Evolutionary conservation across 2,113 vertebrate genomes (phyloP).

Genomic region (Apteryx owenii): DNA sequence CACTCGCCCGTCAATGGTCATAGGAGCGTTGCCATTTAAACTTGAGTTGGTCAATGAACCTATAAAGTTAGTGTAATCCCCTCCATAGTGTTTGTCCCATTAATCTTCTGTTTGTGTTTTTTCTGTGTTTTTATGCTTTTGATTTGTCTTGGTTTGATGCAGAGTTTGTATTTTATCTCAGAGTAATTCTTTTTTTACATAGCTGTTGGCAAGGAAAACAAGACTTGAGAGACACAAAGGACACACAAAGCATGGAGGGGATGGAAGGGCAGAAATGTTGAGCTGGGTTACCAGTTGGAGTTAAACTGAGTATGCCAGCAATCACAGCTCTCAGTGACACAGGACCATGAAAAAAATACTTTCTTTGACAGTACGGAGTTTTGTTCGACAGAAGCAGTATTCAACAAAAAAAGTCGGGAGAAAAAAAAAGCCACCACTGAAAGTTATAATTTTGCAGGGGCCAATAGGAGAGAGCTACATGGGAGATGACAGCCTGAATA

Average conservation of each 20-base stretch:
- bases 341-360: background rate
- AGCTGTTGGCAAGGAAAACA: background rate
- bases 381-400: background rate
- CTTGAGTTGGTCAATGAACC: background rate
- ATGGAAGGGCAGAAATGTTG: background rate
- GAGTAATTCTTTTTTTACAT: background rate
- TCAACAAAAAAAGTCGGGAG: background rate
- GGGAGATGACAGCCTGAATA: background rate
- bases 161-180: background rate
- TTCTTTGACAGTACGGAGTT: background rate
- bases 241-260: background rate
- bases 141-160: background rate
- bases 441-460: background rate
- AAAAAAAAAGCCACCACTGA: background rate
- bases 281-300: background rate
- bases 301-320: background rate
- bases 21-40: background rate
- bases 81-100: background rate
- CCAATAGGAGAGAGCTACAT: background rate
- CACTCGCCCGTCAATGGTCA: background rate
- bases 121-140: background rate
- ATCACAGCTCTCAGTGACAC: background rate
- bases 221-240: background rate
- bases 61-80: background rate
- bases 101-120: background rate